These are phyloP conservation scores for Tinea semifulvella DNA, from an alignment of 2,888 invertebrate species.

Conservation along the genomic window DNA sequence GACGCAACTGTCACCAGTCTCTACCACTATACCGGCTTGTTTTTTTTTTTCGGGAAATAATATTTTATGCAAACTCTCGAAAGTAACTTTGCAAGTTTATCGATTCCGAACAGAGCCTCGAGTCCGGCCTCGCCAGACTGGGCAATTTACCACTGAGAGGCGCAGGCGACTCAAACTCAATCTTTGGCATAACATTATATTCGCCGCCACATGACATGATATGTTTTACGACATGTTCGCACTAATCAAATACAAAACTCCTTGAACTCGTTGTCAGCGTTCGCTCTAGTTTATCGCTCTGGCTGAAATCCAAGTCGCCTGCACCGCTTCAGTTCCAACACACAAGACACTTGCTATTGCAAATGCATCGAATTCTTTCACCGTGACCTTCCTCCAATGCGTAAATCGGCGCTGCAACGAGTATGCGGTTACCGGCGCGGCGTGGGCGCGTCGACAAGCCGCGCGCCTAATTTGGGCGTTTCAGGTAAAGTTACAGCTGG, in stretches of 20 bases:
- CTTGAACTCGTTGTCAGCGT: conserved; percentile 40
- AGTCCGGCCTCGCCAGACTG: not conserved
- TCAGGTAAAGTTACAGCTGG: conserved; percentile 65
- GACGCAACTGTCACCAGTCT: too few species aligned
- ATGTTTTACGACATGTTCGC: conserved; percentile 3
- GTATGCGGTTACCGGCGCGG: conserved; percentile 43
- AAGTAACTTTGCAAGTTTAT: too few species aligned
- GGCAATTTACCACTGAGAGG: conserved; percentile 1
- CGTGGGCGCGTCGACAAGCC: conserved; percentile 33
- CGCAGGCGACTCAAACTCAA: conserved; percentile 29
- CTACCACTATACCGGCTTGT: too few species aligned
- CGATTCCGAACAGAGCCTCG: not conserved
- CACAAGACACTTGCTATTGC: conserved; percentile 43
- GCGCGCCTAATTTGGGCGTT: conserved; percentile 67
- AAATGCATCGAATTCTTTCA: conserved; percentile 1
- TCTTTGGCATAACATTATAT: conserved; percentile 23
- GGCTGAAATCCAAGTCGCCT: conserved; percentile 58
- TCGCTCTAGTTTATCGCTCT: conserved; percentile 48
- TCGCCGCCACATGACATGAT: conserved; percentile 2
- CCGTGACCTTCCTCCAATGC: not conserved
- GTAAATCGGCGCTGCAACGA: conserved; percentile 22
- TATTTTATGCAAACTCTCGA: too few species aligned
- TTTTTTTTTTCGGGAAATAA: too few species aligned
- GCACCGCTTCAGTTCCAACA: conserved; percentile 48
- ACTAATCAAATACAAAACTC: conserved; percentile 9